Conservation (phyloP, 1,140 invertebrate genomes). For the Zaprionus africanus region DNA sequence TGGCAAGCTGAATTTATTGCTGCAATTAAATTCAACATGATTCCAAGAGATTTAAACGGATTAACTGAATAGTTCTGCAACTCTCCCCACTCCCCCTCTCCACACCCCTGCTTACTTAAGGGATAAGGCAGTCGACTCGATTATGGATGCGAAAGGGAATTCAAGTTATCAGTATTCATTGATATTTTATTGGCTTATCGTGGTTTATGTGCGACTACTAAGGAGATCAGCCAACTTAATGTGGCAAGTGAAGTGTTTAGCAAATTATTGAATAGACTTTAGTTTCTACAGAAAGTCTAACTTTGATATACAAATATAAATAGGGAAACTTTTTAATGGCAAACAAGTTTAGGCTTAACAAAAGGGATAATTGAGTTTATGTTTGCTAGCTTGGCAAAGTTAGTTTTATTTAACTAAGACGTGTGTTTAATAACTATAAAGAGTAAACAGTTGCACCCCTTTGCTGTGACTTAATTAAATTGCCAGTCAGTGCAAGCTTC, state of each 20-base stretch:
- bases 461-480: conserved; percentile 1
- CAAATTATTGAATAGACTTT: conserved; percentile 22
- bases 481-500: conserved; percentile 6
- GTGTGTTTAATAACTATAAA: not conserved
- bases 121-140: not conserved
- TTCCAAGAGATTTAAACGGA: conserved; percentile 76
- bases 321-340: not conserved
- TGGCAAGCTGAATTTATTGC: conserved; percentile 70
- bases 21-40: conserved; percentile 81
- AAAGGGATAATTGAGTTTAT: not conserved
- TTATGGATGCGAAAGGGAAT: conserved; percentile 15
- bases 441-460: not conserved
- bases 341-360: not conserved
- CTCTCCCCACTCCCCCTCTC: not conserved
- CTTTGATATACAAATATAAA: not conserved
- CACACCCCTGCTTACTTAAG: not conserved
- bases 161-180: conserved; percentile 51
- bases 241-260: conserved; percentile 23
- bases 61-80: conserved; percentile 74
- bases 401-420: not conserved
- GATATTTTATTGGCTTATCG: conserved; percentile 77
- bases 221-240: conserved; percentile 31
- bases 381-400: not conserved
- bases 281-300: not conserved
- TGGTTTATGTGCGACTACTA: conserved; percentile 58